Evolutionary conservation across 2,888 invertebrate species (phyloP).

Genomic region (Strigamia maritima): DNA sequence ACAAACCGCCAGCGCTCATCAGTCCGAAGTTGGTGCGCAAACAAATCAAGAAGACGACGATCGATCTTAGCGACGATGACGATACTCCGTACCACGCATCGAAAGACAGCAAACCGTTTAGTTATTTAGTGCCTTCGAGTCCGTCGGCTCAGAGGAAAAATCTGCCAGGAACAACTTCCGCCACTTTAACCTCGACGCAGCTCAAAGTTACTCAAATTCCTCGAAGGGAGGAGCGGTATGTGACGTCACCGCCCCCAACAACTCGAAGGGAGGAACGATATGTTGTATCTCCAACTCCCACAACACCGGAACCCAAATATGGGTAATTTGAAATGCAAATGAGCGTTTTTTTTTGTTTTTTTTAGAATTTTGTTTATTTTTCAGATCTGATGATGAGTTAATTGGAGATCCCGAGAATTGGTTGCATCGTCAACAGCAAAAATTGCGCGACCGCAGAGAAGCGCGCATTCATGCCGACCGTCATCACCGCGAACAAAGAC

Average conservation of each 20-base stretch:
- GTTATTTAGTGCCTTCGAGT: slow-evolving; percentile 65
- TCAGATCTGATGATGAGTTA: slow-evolving; percentile 29
- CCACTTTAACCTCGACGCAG: background rate
- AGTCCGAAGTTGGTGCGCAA: slow-evolving; percentile 20
- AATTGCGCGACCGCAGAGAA: slow-evolving; percentile 71
- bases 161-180: slow-evolving; percentile 55
- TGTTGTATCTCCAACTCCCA: background rate
- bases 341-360: background rate
- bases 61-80: slow-evolving; percentile 55
- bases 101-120: slow-evolving; percentile 82
- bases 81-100: slow-evolving; percentile 82
- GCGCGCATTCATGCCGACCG: slow-evolving; percentile 70
- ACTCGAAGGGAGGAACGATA: background rate
- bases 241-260: background rate
- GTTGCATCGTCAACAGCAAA: slow-evolving; percentile 78
- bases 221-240: background rate
- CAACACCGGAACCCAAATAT: slow-evolving; percentile 35
- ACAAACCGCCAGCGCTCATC: slow-evolving; percentile 17
- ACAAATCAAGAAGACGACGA: slow-evolving; percentile 30
- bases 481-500: slow-evolving; percentile 65
- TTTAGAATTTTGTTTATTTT: background rate
- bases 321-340: background rate
- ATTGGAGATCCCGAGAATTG: slow-evolving; percentile 57
- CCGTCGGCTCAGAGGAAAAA: slow-evolving; percentile 42
- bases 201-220: background rate